Percentiles rank a stretch among this genome's conserved stretches.
These are phyloP conservation scores for Neocrepidodera transversa DNA, from an alignment of 2,888 invertebrate genomes.

Conservation along the genomic window DNA sequence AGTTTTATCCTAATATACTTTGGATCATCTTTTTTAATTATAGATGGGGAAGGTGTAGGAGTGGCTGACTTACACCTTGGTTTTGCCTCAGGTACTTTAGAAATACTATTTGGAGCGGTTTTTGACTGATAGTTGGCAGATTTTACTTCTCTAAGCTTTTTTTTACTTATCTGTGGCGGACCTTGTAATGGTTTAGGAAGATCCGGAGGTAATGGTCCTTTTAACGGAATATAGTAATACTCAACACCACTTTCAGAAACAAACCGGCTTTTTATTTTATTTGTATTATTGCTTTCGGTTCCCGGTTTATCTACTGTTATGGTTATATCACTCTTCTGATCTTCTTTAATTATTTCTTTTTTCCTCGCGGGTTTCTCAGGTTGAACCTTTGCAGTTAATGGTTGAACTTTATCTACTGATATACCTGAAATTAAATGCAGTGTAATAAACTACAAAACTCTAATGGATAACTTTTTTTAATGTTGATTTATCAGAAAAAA, in stretches of 20 bases:
- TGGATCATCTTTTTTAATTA: constrained; percentile 44
- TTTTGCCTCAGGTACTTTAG: constrained; percentile 24
- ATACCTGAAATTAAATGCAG: no score
- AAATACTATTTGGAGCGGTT: constrained; percentile 19
- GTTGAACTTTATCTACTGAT: constrained; percentile 38
- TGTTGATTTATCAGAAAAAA: no score
- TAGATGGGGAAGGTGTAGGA: constrained; percentile 29
- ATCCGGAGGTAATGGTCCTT: constrained; percentile 57
- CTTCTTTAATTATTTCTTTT: constrained; percentile 39
- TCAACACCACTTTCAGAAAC: constrained; percentile 58
- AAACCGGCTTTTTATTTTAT: constrained; percentile 47
- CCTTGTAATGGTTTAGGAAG: constrained; percentile 20
- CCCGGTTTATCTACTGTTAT: constrained; percentile 55
- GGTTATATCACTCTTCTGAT: constrained; percentile 47
- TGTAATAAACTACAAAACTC: no score
- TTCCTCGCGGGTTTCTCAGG: constrained; percentile 38
- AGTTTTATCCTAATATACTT: constrained; percentile 73
- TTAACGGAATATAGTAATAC: constrained; percentile 61
- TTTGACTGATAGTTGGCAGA: constrained; percentile 37
- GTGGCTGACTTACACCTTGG: constrained; percentile 45
- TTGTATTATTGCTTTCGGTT: constrained; percentile 32
- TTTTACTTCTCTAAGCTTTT: constrained; percentile 40
- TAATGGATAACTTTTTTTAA: no score
- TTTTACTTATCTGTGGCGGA: constrained; percentile 8
- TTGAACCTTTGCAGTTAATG: constrained; percentile 20